Conservation (phyloP, 2,888 invertebrate species). For the Vannuccia rotundouncinata region DNA sequence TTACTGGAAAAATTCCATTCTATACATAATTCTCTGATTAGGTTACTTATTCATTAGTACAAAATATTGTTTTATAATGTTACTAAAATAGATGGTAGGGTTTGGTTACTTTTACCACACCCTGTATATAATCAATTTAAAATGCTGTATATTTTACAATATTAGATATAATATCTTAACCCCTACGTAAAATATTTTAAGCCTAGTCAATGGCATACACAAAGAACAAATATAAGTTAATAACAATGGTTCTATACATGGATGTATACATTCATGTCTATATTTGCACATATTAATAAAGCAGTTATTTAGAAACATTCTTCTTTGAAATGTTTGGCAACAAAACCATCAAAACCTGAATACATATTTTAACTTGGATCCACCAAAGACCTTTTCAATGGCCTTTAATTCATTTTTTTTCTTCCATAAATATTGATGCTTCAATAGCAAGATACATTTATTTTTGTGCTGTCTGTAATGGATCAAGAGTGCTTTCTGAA, state of each 20-base stretch:
- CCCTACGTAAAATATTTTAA: not conserved
- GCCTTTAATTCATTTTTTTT: constrained; percentile 20
- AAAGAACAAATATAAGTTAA: not conserved
- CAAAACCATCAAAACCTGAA: not conserved
- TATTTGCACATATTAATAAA: not conserved
- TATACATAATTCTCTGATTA: too few species aligned
- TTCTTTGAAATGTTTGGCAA: not conserved
- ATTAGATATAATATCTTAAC: not conserved
- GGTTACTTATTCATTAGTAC: too few species aligned
- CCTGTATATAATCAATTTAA: not conserved
- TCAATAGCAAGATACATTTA: constrained; percentile 9
- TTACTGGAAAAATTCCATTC: too few species aligned
- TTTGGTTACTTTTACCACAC: too few species aligned
- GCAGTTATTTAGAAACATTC: constrained; percentile 10
- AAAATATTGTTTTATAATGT: too few species aligned
- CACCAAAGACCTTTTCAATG: not conserved
- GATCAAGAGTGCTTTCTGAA: not conserved
- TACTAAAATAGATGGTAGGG: too few species aligned
- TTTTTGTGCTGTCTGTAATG: constrained; percentile 10
- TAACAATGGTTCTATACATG: constrained; percentile 15
- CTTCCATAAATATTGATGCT: not conserved
- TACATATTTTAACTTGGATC: not conserved
- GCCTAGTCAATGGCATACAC: not conserved
- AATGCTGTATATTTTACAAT: not conserved
- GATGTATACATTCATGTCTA: not conserved